phyloP scores from a whole-genome alignment of 2,797 vertebrate species.

The Chelon auratus region DNA sequence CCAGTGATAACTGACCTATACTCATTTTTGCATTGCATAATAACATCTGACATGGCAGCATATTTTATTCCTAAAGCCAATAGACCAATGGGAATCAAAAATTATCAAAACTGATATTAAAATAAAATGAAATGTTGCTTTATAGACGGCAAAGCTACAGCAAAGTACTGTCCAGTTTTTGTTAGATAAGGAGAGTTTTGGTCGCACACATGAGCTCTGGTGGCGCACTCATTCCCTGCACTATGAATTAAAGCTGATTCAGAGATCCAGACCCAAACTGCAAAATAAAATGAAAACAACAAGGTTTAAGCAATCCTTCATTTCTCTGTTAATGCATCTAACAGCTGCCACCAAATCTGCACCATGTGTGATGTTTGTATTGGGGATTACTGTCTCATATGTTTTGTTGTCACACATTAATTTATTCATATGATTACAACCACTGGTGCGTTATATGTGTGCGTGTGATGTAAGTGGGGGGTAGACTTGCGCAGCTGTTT shows the following conservation, averaged over 20 bases:
- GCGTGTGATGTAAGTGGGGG: conserved; percentile 31
- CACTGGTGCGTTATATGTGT: conserved; percentile 29
- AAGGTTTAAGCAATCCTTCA: conserved; percentile 25
- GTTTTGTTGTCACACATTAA: conserved; percentile 29
- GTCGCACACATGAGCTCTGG: conserved; percentile 18
- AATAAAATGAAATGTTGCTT: too few relatives aligned
- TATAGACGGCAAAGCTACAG: background rate
- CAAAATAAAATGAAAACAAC: conserved; percentile 31
- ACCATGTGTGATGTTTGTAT: conserved; percentile 40
- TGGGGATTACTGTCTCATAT: conserved; percentile 38
- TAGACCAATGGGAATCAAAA: background rate
- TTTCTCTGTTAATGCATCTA: conserved; percentile 23
- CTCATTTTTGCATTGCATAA: conserved; percentile 40
- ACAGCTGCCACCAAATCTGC: conserved; percentile 48
- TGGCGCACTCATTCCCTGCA: conserved; percentile 22
- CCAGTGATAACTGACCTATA: conserved; percentile 39
- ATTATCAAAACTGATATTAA: background rate
- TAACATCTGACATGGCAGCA: conserved; percentile 43
- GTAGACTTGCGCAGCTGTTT: conserved; percentile 47
- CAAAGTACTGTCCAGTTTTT: background rate
- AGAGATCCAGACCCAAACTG: conserved; percentile 8
- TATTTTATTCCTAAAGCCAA: conserved; percentile 31
- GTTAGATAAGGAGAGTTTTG: conserved; percentile 5
- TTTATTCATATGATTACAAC: conserved; percentile 47
- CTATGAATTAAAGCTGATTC: conserved; percentile 28